phyloP scores from a whole-genome alignment of 2,888 invertebrate genomes.

The Oscheius onirici region DNA sequence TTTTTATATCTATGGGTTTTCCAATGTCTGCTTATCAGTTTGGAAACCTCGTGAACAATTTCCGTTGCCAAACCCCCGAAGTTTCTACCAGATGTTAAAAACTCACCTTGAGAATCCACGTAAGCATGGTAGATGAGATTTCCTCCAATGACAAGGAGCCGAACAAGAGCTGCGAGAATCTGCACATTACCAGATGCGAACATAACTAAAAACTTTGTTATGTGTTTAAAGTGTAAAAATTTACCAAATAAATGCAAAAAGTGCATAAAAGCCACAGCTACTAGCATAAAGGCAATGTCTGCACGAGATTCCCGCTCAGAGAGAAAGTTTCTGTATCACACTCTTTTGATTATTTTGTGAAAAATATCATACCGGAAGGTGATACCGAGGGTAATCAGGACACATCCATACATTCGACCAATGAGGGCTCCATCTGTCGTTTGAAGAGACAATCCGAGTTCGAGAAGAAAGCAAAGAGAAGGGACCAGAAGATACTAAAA shows the following conservation, averaged over 20 bases:
- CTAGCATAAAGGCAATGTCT: constrained; percentile 42
- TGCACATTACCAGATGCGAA: constrained; percentile 19
- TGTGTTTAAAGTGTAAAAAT: neutral
- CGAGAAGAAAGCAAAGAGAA: constrained; percentile 28
- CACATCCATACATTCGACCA: constrained; percentile 43
- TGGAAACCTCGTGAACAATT: too few species aligned
- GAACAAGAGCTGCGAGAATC: constrained; percentile 7
- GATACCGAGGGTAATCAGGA: constrained; percentile 43
- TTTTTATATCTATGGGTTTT: too few species aligned
- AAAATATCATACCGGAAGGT: constrained; percentile 36
- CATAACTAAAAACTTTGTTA: constrained; percentile 32
- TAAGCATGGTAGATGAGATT: constrained; percentile 45
- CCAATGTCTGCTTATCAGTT: too few species aligned
- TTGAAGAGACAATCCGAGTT: constrained; percentile 34
- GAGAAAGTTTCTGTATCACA: constrained; percentile 36
- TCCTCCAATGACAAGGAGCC: constrained; percentile 30
- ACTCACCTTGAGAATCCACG: constrained; percentile 49
- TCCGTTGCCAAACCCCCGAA: too few species aligned
- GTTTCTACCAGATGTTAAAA: neutral
- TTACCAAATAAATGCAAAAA: constrained; percentile 37
- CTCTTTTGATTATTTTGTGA: neutral
- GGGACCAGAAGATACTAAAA: constrained; percentile 44
- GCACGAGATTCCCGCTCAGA: constrained; percentile 47
- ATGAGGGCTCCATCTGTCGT: constrained; percentile 29
- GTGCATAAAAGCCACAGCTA: constrained; percentile 41